Conservation (phyloP, 2,113 vertebrate species). For the Solea senegalensis region DNA sequence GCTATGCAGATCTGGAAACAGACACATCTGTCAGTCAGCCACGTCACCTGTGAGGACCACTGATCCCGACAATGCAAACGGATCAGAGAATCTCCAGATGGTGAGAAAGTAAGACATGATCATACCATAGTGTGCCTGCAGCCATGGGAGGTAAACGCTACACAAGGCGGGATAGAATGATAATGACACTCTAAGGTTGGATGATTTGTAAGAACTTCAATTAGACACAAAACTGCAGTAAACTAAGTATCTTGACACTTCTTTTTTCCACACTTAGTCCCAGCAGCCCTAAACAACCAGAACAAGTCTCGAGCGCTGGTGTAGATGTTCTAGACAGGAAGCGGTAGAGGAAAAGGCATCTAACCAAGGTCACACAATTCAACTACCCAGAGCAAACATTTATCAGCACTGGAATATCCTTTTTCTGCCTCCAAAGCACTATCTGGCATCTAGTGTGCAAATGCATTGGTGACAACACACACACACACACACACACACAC, state of each 20-base stretch:
- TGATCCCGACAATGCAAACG: conserved; percentile 28
- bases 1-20: conserved; percentile 16
- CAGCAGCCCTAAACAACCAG: conserved; percentile 10
- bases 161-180: background rate
- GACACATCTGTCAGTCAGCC: background rate
- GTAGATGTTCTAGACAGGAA: conserved; percentile 1
- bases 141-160: conserved; percentile 4
- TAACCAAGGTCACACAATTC: conserved; percentile 9
- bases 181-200: background rate
- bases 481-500: conserved; percentile 59
- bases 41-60: conserved; percentile 2
- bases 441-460: conserved; percentile 37
- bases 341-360: background rate
- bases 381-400: conserved; percentile 16
- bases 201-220: background rate
- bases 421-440: conserved; percentile 35
- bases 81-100: conserved; percentile 22
- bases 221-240: background rate
- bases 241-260: background rate
- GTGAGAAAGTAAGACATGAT: conserved; percentile 10
- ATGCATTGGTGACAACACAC: conserved; percentile 64
- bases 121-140: background rate
- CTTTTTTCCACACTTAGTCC: background rate
- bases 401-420: conserved; percentile 1
- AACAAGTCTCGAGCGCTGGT: background rate